Evolutionary conservation across 1,140 invertebrate species (phyloP).

Genomic region (Pogonomyrmex californicus): DNA sequence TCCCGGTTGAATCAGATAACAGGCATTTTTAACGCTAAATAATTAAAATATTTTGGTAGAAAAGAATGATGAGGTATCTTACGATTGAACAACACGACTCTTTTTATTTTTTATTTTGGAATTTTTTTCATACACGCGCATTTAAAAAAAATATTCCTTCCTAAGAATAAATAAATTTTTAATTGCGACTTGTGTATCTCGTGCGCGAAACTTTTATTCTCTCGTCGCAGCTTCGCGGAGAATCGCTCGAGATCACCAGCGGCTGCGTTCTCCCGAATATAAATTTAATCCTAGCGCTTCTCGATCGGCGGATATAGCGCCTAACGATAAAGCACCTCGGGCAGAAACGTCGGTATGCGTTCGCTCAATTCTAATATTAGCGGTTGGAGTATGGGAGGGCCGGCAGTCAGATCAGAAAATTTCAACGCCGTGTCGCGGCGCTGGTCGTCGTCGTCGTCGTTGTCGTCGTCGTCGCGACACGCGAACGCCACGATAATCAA

Average conservation of each 20-base stretch:
- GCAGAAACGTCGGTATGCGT: slow-evolving; percentile 59
- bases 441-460: slow-evolving; percentile 8
- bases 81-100: not conserved
- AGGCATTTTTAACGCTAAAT: not conserved
- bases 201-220: not conserved
- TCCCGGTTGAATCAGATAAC: not conserved
- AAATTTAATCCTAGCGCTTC: slow-evolving; percentile 56
- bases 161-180: not conserved
- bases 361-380: slow-evolving; percentile 76
- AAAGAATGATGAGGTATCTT: not conserved
- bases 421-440: slow-evolving; percentile 60
- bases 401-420: slow-evolving; percentile 71
- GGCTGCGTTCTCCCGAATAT: slow-evolving; percentile 7
- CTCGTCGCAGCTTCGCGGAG: not conserved
- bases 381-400: slow-evolving; percentile 20
- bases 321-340: slow-evolving; percentile 61
- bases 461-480: slow-evolving; percentile 58
- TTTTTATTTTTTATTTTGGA: not conserved
- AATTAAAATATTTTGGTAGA: not conserved
- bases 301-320: slow-evolving; percentile 34
- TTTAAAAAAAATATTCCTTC: not conserved
- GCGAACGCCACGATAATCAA: slow-evolving; percentile 77
- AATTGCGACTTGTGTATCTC: not conserved
- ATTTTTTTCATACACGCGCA: not conserved
- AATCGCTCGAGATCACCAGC: not conserved